Percentiles rank a stretch among this genome's conserved stretches.
These are phyloP conservation scores for Trichogramma pretiosum DNA, from an alignment of 1,140 invertebrate species.

Conservation along the genomic window DNA sequence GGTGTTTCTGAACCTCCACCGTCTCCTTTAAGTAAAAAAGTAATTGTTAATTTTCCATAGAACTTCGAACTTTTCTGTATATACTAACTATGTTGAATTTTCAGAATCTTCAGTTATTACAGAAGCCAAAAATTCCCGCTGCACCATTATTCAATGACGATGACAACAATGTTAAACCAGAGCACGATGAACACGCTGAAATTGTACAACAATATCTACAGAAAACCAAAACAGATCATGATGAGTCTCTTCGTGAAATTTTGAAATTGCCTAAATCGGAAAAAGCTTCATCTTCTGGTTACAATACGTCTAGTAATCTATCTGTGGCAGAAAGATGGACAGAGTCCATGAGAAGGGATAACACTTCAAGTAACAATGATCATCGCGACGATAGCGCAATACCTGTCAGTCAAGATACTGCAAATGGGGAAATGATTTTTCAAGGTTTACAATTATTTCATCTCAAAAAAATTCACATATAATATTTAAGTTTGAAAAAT, in stretches of 20 bases:
- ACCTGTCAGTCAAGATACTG: constrained; percentile 25
- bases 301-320: constrained; percentile 3
- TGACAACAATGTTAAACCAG: not conserved
- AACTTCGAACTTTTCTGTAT: not conserved
- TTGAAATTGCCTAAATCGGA: constrained; percentile 13
- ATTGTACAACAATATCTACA: constrained; percentile 34
- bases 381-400: constrained; percentile 19
- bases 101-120: constrained; percentile 39
- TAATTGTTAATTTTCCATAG: constrained; percentile 23
- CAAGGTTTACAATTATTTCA: constrained; percentile 19
- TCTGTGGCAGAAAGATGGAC: constrained; percentile 2
- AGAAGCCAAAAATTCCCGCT: constrained; percentile 27
- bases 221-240: constrained; percentile 18
- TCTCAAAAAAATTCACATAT: not conserved
- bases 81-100: constrained; percentile 8
- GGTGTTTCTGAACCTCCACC: constrained; percentile 33
- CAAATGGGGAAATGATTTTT: constrained; percentile 25
- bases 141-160: constrained; percentile 17
- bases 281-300: constrained; percentile 1
- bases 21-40: constrained; percentile 59
- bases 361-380: not conserved
- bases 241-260: constrained; percentile 21
- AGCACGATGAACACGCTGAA: constrained; percentile 23
- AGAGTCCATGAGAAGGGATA: constrained; percentile 3
- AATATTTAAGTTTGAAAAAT: constrained; percentile 5